Evolutionary conservation across 2,113 vertebrate species (phyloP).

Genomic region (Picathartes gymnocephalus): DNA sequence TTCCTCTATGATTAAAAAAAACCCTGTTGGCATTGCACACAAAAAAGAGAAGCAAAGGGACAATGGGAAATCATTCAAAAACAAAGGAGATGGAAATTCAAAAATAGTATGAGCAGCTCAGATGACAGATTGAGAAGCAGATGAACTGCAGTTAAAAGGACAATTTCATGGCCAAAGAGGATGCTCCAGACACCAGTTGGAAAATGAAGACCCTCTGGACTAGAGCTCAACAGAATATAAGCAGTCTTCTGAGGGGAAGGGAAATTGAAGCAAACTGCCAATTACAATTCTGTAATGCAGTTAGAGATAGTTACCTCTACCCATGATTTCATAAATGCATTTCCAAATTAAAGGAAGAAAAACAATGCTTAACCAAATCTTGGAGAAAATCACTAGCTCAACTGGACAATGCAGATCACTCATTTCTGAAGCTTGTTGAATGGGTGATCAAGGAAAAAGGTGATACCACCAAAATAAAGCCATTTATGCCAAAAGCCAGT

Average conservation of each 20-base stretch:
- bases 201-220: not conserved
- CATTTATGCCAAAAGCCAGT: not conserved
- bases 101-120: not conserved
- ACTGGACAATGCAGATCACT: not conserved
- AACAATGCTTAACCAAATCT: not conserved
- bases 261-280: not conserved
- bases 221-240: not conserved
- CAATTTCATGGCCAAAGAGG: not conserved
- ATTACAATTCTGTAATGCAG: not conserved
- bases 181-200: not conserved
- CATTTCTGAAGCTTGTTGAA: not conserved
- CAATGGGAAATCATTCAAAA: slow-evolving; percentile 1
- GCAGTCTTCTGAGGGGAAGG: not conserved
- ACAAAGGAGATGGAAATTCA: slow-evolving; percentile 22
- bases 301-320: not conserved
- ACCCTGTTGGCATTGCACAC: not conserved
- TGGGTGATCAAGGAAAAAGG: not conserved
- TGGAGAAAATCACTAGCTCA: not conserved
- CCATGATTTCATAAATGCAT: not conserved
- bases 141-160: not conserved
- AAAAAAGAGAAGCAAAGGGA: not conserved
- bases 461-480: not conserved
- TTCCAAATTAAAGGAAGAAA: not conserved
- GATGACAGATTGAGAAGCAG: not conserved
- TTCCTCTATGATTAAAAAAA: slow-evolving; percentile 25